Evolutionary conservation across 1,140 invertebrate genomes (phyloP).

Genomic region (Lepidostoma basale): DNA sequence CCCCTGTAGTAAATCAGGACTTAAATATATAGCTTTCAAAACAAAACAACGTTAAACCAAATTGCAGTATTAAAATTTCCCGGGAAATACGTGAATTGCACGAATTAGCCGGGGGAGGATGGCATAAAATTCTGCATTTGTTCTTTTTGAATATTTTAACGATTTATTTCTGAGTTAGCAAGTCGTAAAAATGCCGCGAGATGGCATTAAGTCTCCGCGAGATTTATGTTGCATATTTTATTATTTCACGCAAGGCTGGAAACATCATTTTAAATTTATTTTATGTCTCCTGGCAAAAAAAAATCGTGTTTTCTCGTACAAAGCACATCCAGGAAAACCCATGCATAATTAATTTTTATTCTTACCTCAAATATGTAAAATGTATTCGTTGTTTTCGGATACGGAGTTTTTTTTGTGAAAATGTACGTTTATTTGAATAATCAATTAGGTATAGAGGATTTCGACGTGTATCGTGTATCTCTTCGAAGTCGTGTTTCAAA

Average conservation of each 20-base stretch:
- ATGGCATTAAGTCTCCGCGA: neutral
- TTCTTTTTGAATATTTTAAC: slow-evolving; percentile 2
- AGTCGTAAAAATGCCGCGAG: neutral
- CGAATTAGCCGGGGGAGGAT: too few species aligned
- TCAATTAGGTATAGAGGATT: neutral
- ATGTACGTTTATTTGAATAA: slow-evolving; percentile 11
- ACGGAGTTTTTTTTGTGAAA: neutral
- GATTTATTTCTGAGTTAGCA: slow-evolving; percentile 13
- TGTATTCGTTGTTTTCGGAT: neutral
- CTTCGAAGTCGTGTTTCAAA: too few species aligned
- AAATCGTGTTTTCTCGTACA: neutral
- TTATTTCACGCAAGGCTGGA: neutral
- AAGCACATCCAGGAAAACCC: slow-evolving; percentile 9
- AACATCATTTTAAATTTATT: slow-evolving; percentile 25
- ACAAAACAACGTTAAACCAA: too few species aligned
- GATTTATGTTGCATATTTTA: slow-evolving; percentile 25
- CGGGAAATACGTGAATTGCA: too few species aligned
- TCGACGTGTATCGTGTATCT: too few species aligned
- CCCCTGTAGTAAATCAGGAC: too few species aligned
- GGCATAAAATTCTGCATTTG: neutral
- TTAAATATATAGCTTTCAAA: too few species aligned
- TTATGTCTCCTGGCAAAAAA: neutral
- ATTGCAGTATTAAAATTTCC: too few species aligned
- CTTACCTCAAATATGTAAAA: slow-evolving; percentile 23
- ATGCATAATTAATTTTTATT: slow-evolving; percentile 31